Percentiles rank a stretch among this genome's conserved stretches.
phyloP scores from a whole-genome alignment of 2,113 vertebrate species.

The Struthidea cinerea region DNA sequence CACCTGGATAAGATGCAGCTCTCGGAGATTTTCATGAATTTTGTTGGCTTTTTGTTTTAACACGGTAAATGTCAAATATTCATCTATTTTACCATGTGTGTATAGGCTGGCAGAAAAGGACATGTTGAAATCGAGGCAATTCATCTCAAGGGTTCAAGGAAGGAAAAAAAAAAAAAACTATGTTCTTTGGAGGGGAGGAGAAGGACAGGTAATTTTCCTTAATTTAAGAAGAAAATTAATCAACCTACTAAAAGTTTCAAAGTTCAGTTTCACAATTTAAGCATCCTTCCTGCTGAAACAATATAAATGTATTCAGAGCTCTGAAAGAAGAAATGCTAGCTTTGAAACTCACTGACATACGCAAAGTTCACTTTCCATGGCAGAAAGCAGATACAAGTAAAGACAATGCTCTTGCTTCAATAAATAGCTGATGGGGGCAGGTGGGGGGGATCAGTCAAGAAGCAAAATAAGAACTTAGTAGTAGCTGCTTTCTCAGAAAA shows the following conservation, averaged over 20 bases:
- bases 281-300: background rate
- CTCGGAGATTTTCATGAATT: slow-evolving; percentile 39
- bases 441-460: background rate
- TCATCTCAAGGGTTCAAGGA: background rate
- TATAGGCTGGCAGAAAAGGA: slow-evolving; percentile 45
- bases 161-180: background rate
- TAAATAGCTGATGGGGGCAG: background rate
- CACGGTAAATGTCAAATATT: slow-evolving; percentile 25
- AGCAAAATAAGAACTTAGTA: background rate
- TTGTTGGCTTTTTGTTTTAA: slow-evolving; percentile 57
- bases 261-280: background rate
- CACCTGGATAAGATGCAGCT: slow-evolving; percentile 43
- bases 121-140: background rate
- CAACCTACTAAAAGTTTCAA: background rate
- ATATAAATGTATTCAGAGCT: background rate
- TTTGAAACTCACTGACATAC: background rate
- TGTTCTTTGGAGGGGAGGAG: background rate
- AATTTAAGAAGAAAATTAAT: background rate
- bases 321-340: background rate
- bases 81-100: slow-evolving; percentile 17
- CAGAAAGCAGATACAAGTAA: background rate
- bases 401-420: background rate
- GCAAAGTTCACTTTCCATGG: background rate
- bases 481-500: background rate
- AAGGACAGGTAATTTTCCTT: background rate